Evolutionary conservation across 2,888 invertebrate species (phyloP), one percentile per base, ranked within the genome.

Genomic region (Himalopsyche anomala): DNA sequence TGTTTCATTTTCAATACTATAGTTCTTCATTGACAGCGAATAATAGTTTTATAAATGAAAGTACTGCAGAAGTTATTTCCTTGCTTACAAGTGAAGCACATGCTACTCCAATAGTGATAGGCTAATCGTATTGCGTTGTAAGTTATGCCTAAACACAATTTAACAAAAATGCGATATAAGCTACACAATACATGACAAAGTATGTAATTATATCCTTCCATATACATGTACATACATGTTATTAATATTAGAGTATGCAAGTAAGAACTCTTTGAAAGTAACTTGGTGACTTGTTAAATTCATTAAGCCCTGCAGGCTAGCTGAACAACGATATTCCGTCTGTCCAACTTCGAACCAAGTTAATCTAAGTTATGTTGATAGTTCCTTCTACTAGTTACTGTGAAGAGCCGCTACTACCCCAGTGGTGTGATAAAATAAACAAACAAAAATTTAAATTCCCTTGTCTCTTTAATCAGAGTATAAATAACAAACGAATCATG

Each of bases 281-380:
- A 42, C 38, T 80, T 80, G 81, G 81, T 15, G 51, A 45, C 51
- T 51, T 45, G 51, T 79, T 79, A 62, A 83, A 83, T 83, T 83
- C 83, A 54, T 83, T 83, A 45, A 74, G 51, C 83, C 42, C 79
- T 79, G 83, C 83, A 83, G 17, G 51, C 40, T 9, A 36, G 36
- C 54, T 69, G 74, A 69, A 83, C 74, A 79, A 45, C 42, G 40
- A 40, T 42, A 38, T 28, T 80, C 80, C 42, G n/a, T 38, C 80
- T 80, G 80, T 80, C 83, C n/a, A 83, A 42, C 74, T 83, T 51
- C 5, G 28, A 83, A 83, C 79, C 42, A 83, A 83, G 83, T 69
- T 83, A 83, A 83, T 83, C 28, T 79, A 83, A 83, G 62, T 62
- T 62, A 62, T 62, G 62, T 62, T 19, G 62, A 36, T 54, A 54